A percentile compares a stretch with the other conserved stretches of the same genome.
Evolutionary conservation across 2,797 vertebrate species (phyloP).

Genomic region (Schizopygopsis pylzovi): DNA sequence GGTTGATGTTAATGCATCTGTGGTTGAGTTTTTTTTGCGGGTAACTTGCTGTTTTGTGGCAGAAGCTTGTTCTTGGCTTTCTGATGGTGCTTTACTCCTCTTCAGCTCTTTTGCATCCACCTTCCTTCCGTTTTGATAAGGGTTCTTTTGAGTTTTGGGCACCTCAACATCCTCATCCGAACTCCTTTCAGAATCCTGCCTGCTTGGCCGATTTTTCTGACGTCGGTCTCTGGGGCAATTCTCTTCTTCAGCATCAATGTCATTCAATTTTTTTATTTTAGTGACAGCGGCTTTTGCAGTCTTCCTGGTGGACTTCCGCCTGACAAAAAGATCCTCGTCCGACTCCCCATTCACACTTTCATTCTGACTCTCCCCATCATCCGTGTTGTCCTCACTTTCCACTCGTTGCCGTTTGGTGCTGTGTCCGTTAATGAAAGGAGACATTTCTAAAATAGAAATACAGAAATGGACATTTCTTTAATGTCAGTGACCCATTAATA

Average conservation of each 20-base stretch:
- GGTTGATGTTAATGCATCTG: conserved; percentile 40
- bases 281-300: conserved; percentile 57
- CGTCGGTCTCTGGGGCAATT: conserved; percentile 48
- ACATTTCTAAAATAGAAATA: conserved; percentile 62
- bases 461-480: not conserved
- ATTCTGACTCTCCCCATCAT: conserved; percentile 63
- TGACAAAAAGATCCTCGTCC: conserved; percentile 46
- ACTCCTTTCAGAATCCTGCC: conserved; percentile 53
- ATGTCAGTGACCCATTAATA: not conserved
- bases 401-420: conserved; percentile 58
- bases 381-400: conserved; percentile 68
- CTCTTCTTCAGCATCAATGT: conserved; percentile 69
- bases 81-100: conserved; percentile 65
- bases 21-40: conserved; percentile 60
- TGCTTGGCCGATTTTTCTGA: conserved; percentile 59
- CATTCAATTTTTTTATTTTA: conserved; percentile 66
- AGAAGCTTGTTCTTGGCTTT: conserved; percentile 74
- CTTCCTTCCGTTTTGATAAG: conserved; percentile 78
- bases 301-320: conserved; percentile 66
- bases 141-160: conserved; percentile 62
- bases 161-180: conserved; percentile 73
- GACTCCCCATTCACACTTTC: conserved; percentile 63
- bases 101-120: conserved; percentile 65
- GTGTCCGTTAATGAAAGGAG: conserved; percentile 75
- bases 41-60: conserved; percentile 62